Evolutionary conservation across 1,140 invertebrate genomes (phyloP).

Genomic region (Zaprionus taronus): DNA sequence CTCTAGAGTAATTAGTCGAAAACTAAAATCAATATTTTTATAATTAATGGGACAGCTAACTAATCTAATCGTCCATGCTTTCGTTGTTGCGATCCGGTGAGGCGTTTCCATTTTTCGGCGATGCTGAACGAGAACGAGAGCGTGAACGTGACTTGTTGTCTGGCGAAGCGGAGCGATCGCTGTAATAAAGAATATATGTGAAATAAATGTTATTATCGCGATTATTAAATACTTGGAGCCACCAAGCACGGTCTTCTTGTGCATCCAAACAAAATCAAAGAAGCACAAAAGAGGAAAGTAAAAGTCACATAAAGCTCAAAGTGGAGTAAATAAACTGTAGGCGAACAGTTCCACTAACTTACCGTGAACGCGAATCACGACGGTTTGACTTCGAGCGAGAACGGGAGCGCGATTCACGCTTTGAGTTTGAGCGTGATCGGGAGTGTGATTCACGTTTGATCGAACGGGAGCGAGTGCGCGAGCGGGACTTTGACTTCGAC

Average conservation of each 20-base stretch:
- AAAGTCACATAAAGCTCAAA: slow-evolving; percentile 25
- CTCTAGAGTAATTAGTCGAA: slow-evolving; percentile 71
- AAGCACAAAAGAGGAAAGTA: slow-evolving; percentile 63
- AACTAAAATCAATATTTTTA: slow-evolving; percentile 75
- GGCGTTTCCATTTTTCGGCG: slow-evolving; percentile 85
- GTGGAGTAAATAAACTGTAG: slow-evolving; percentile 14
- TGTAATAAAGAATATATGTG: slow-evolving; percentile 75
- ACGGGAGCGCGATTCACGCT: slow-evolving; percentile 84
- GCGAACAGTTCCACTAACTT: slow-evolving; percentile 53
- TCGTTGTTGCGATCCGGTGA: slow-evolving; percentile 83
- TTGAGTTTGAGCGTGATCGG: slow-evolving; percentile 76
- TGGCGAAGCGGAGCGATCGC: slow-evolving; percentile 84
- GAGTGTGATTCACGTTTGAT: slow-evolving; percentile 84
- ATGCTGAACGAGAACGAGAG: slow-evolving; percentile 79
- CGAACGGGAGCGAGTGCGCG: slow-evolving; percentile 84
- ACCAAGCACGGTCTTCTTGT: slow-evolving; percentile 59
- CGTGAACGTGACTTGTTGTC: slow-evolving; percentile 85
- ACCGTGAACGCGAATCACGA: slow-evolving; percentile 84
- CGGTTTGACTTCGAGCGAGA: slow-evolving; percentile 84
- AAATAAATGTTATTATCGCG: slow-evolving; percentile 34
- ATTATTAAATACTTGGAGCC: slow-evolving; percentile 35
- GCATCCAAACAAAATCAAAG: slow-evolving; percentile 75
- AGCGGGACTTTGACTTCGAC: slow-evolving; percentile 86
- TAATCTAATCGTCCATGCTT: slow-evolving; percentile 83
- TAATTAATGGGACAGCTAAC: slow-evolving; percentile 76